A percentile compares a stretch with the other conserved stretches of the same genome.
Evolutionary conservation across 1,140 invertebrate species (phyloP).

Genomic region (Zophobas atratus): DNA sequence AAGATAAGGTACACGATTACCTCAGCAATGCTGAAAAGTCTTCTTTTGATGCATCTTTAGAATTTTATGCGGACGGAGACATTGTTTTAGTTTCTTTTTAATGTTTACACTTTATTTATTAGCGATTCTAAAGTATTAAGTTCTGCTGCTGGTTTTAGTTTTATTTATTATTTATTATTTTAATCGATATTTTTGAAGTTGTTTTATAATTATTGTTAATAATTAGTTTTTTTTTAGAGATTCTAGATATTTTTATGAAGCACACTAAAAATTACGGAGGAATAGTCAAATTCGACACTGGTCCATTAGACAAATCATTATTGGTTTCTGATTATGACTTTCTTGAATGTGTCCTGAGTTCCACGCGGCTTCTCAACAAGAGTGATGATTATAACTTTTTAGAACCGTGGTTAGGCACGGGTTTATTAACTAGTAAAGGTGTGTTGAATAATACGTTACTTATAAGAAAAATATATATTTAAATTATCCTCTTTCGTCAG

Average conservation of each 20-base stretch:
- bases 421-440: conserved; percentile 79
- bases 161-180: too few relatives aligned
- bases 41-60: too few relatives aligned
- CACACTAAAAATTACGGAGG: conserved; percentile 51
- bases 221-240: conserved; percentile 50
- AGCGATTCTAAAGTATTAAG: too few relatives aligned
- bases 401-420: conserved; percentile 84
- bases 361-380: conserved; percentile 82
- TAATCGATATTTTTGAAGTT: background rate
- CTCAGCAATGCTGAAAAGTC: too few relatives aligned
- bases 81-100: too few relatives aligned
- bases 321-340: conserved; percentile 55
- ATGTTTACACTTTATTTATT: too few relatives aligned
- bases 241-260: conserved; percentile 33
- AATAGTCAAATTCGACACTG: conserved; percentile 7
- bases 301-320: conserved; percentile 3
- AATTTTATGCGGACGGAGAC: too few relatives aligned
- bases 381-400: conserved; percentile 81
- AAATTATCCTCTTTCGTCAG: conserved; percentile 43
- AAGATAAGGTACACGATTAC: too few relatives aligned
- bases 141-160: too few relatives aligned
- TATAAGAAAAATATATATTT: conserved; percentile 8
- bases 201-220: conserved; percentile 9
- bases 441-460: background rate
- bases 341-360: conserved; percentile 74